These are phyloP conservation scores for Callorhinus ursinus DNA, from an alignment of 2,113 vertebrate genomes.

Conservation along the genomic window DNA sequence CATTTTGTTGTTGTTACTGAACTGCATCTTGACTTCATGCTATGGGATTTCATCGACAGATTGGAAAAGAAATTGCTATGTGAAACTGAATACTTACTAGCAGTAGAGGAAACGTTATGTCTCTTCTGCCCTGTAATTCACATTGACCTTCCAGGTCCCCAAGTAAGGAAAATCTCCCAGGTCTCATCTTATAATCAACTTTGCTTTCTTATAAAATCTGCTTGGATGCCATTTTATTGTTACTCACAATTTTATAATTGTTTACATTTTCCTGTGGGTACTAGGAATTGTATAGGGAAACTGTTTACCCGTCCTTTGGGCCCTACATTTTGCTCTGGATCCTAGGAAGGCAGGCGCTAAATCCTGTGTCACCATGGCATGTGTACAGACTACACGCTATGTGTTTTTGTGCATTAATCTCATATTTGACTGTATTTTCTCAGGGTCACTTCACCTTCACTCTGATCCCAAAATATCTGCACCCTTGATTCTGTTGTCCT, in stretches of 20 bases:
- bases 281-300: not conserved
- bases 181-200: not conserved
- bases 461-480: not conserved
- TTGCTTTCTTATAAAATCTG: not conserved
- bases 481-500: not conserved
- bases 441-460: not conserved
- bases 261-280: not conserved
- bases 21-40: not conserved
- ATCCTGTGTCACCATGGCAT: not conserved
- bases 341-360: not conserved
- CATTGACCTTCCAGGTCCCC: not conserved
- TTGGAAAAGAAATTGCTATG: not conserved
- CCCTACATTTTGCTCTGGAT: not conserved
- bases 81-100: not conserved
- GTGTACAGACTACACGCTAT: fast-evolving
- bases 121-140: not conserved
- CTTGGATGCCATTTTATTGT: not conserved
- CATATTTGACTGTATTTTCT: not conserved
- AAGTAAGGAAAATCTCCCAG: not conserved
- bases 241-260: not conserved
- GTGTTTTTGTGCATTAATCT: not conserved
- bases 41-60: not conserved
- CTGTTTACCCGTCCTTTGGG: not conserved
- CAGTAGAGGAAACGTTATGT: not conserved
- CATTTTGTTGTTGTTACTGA: not conserved